These are phyloP conservation scores for Amphilophus citrinellus DNA, from an alignment of 2,113 vertebrate species.

Conservation along the genomic window DNA sequence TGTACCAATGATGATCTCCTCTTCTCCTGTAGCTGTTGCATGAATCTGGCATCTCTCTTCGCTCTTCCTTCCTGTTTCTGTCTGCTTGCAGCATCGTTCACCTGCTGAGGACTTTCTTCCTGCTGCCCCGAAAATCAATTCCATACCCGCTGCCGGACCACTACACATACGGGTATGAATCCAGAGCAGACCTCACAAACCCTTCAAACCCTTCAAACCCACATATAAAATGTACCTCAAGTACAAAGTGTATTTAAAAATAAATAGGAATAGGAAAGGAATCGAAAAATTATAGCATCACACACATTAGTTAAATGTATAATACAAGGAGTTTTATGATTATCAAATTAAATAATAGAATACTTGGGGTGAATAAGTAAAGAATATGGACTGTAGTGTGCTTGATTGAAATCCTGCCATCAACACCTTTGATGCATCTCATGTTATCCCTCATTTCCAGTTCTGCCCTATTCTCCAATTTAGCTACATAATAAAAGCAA, in stretches of 20 bases:
- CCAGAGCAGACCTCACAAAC: neutral
- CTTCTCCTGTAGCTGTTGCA: constrained; percentile 82
- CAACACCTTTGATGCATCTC: no score
- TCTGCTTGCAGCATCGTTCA: constrained; percentile 85
- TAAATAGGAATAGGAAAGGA: no score
- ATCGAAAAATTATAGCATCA: no score
- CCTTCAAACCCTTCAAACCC: neutral
- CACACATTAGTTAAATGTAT: no score
- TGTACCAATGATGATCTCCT: neutral
- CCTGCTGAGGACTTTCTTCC: constrained; percentile 87
- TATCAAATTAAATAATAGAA: no score
- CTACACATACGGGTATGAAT: constrained; percentile 88
- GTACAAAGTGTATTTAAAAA: neutral
- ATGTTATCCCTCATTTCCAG: no score
- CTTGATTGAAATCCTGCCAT: no score
- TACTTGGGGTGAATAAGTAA: no score
- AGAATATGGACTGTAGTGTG: no score
- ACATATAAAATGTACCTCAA: neutral
- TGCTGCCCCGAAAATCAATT: constrained; percentile 86
- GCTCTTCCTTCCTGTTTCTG: constrained; percentile 86
- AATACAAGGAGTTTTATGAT: no score
- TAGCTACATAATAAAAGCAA: no score
- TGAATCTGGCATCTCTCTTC: constrained; percentile 81
- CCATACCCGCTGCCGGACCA: constrained; percentile 86
- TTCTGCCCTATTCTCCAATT: no score